Evolutionary conservation across 2,888 invertebrate species (phyloP).

Genomic region (Stegana nigrithorax): DNA sequence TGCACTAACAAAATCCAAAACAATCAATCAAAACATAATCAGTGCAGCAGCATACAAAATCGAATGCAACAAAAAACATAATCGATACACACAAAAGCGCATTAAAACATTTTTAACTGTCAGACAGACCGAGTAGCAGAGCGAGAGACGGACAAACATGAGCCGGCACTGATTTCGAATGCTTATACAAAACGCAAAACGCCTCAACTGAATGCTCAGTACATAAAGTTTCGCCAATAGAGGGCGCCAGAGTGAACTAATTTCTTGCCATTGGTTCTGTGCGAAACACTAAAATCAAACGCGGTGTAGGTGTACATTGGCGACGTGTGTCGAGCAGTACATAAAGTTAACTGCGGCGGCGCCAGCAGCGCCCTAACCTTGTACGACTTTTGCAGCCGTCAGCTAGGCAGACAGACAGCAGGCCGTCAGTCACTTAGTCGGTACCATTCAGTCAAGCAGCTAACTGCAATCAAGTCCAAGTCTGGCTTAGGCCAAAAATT

Average conservation of each 20-base stretch:
- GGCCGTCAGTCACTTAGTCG: constrained; percentile 52
- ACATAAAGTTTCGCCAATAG: background rate
- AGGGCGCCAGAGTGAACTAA: constrained; percentile 11
- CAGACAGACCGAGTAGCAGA: too few species aligned
- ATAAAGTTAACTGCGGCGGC: constrained; percentile 16
- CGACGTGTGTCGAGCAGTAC: constrained; percentile 5
- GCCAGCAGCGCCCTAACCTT: constrained; percentile 24
- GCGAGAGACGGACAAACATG: too few species aligned
- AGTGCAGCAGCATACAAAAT: too few species aligned
- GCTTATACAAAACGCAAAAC: background rate
- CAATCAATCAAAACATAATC: background rate
- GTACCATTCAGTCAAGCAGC: too few species aligned
- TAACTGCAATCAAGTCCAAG: too few species aligned
- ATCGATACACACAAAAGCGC: constrained; percentile 8
- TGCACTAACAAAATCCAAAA: background rate
- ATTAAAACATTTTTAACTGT: constrained; percentile 17
- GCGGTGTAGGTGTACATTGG: constrained; percentile 21
- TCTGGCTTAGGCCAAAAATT: too few species aligned
- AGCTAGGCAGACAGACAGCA: too few species aligned
- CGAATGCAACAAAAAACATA: background rate
- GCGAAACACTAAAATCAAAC: background rate
- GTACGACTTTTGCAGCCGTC: constrained; percentile 54
- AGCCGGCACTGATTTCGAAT: constrained; percentile 11
- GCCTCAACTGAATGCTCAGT: too few species aligned
- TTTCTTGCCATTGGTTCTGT: background rate